Base-by-base conservation (phyloP, 1,140 invertebrate species). In the Apocrypta bakeri region DNA sequence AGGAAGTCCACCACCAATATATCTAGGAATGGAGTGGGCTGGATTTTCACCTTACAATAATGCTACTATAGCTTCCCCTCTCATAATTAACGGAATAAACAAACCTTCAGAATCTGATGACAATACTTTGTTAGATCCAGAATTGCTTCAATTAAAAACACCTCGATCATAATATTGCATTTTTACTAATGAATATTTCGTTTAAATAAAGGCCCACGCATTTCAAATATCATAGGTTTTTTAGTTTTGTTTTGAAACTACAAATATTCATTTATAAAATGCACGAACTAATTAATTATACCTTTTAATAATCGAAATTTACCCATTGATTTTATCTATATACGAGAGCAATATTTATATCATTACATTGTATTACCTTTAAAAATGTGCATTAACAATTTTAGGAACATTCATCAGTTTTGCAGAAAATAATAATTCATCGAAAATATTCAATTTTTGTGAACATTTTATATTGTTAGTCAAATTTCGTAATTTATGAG, bases 11-110 rank as follows among this genome's bases (percentile, higher is more conserved):
- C 90, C 91, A 2, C 88, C 91, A 1, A 92, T 92, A 78, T 92
- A 92, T 77, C 89, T 92, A n/a, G 92, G 92, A 4, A 92, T 93
- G 92, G 92, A 93, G 84, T 93, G 92, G 92, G 89, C 92, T 8
- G 91, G 91, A 42, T 92, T 93, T 83, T 91, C 92, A 11, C 90
- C 91, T 1, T 93, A 91, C 42, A 89, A 81, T 63, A 90, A 87
- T 73, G 82, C 87, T 9, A 85, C 90, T 14, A 87, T 89, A 14
- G 78, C 91, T 11, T 90, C 91, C 1, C 88, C 91, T 7, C 86
- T 92, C 11, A 89, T 92, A 7, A 86, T 92, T 1, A 92, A 90
- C 69, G 88, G 88, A 21, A 88, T 92, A 81, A 92, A 88, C 78
- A 93, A 92, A 77, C 85, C 89, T 14, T 72, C 88, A 0, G 92